phyloP scores from a whole-genome alignment of 2,797 vertebrate genomes.

The Cynodonichthys magdalenae region DNA sequence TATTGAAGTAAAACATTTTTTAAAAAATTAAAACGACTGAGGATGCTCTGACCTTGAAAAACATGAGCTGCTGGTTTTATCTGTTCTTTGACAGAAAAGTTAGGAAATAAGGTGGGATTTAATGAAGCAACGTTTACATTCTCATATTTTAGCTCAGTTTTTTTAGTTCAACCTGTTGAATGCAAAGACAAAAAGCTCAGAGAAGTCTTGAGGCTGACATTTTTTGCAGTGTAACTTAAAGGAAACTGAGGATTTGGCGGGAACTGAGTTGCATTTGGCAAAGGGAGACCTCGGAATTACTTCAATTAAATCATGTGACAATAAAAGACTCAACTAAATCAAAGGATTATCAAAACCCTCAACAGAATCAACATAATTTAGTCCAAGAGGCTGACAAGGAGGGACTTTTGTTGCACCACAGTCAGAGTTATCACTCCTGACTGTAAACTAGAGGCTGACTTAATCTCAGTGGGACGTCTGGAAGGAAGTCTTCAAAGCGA shows the following conservation, averaged over 20 bases:
- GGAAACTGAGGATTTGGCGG: constrained; percentile 57
- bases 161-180: constrained; percentile 8
- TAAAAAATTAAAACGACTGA: background rate
- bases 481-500: constrained; percentile 30
- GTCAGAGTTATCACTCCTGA: constrained; percentile 44
- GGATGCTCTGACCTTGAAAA: constrained; percentile 16
- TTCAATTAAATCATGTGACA: constrained; percentile 59
- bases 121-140: background rate
- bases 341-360: constrained; percentile 59
- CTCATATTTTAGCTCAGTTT: background rate
- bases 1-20: constrained; percentile 8
- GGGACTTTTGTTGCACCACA: constrained; percentile 34
- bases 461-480: constrained; percentile 44
- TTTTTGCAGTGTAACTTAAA: constrained; percentile 60
- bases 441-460: constrained; percentile 31
- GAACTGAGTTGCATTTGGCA: constrained; percentile 55
- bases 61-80: background rate
- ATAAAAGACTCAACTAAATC: constrained; percentile 51
- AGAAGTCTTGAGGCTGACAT: constrained; percentile 4
- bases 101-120: background rate
- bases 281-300: constrained; percentile 45
- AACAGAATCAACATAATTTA: constrained; percentile 57
- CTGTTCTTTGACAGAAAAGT: background rate
- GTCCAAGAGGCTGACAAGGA: constrained; percentile 25
- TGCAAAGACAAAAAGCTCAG: background rate